phyloP scores from a whole-genome alignment of 2,113 vertebrate genomes.

The Synchiropus splendidus region DNA sequence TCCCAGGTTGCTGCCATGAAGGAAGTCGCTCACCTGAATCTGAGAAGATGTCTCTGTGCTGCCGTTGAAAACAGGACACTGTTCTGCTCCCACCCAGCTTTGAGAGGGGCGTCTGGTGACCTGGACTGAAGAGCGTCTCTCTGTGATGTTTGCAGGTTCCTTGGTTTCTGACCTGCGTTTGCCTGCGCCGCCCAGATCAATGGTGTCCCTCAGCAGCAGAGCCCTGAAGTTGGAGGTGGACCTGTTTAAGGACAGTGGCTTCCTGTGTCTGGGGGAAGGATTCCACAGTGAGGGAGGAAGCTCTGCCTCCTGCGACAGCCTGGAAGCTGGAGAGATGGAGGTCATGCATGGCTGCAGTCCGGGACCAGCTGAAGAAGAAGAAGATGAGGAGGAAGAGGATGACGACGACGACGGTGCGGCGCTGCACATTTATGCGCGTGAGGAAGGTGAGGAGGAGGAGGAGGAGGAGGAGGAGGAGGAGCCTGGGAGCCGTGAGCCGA shows the following conservation, averaged over 20 bases:
- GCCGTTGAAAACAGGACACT: no score
- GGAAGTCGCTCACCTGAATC: no score
- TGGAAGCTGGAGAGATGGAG: conserved; percentile 29
- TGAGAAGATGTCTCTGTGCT: no score
- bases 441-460: conserved; percentile 19
- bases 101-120: no score
- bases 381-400: conserved; percentile 40
- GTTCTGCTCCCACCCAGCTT: no score
- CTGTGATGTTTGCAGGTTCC: conserved; percentile 32
- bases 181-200: conserved; percentile 54
- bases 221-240: conserved; percentile 59
- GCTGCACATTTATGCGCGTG: conserved; percentile 40
- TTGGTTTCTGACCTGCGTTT: not conserved
- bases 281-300: conserved; percentile 54
- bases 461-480: no score
- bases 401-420: conserved; percentile 11
- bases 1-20: no score
- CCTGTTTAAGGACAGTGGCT: conserved; percentile 48
- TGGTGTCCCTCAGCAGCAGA: conserved; percentile 78
- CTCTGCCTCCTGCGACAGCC: conserved; percentile 53
- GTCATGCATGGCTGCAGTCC: conserved; percentile 40
- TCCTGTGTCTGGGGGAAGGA: conserved; percentile 42
- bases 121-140: no score
- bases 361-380: conserved; percentile 35
- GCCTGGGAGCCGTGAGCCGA: conserved; percentile 33